Evolutionary conservation across 2,888 invertebrate species (phyloP), one percentile per base, ranked within the genome.

Genomic region (Boloria selene): DNA sequence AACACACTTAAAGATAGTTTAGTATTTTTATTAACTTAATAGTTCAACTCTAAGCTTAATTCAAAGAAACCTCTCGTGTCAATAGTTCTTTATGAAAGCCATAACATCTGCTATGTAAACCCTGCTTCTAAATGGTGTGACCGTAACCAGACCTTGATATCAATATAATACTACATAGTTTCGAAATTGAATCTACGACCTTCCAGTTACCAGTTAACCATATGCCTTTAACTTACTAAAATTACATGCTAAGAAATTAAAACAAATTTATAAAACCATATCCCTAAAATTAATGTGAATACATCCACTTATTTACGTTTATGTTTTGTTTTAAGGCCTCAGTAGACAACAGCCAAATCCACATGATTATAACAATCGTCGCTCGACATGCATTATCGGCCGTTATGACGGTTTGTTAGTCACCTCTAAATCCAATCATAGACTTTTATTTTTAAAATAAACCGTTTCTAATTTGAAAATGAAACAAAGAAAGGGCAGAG

Each of bases 401-500:
- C 79, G 80, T 82, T 83, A 82, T 82, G 82, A 83, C 83, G 78
- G 83, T 83, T 82, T 80, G 81, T 82, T 79, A 79, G 70, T 75
- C 73, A 74, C 76, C 79, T 82, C 76, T 77, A 79, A 74, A 72
- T 76, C 73, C 74, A 65, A 66, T 65, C 61, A 53, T 68, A 70
- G 67, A 69, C 68, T 55, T 56, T 64, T 68, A 59, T 59, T 59
- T 75, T 75, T 72, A 71, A 75, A 70, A 65, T 69, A 72, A 61
- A 69, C 68, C 68, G 67, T 70, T 72, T 68, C 72, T 70, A 74
- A 76, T 77, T 77, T 78, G 75, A 79, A 85, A 84, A 78, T 79
- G 77, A 85, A 88, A 92, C 91, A 92, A 92, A 92, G 91, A 90
- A 90, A 91, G 90, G 87, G 88, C 90, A 89, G 75, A 75, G 90